Conservation (phyloP, 2,797 vertebrate species). For the Chelmon rostratus region DNA sequence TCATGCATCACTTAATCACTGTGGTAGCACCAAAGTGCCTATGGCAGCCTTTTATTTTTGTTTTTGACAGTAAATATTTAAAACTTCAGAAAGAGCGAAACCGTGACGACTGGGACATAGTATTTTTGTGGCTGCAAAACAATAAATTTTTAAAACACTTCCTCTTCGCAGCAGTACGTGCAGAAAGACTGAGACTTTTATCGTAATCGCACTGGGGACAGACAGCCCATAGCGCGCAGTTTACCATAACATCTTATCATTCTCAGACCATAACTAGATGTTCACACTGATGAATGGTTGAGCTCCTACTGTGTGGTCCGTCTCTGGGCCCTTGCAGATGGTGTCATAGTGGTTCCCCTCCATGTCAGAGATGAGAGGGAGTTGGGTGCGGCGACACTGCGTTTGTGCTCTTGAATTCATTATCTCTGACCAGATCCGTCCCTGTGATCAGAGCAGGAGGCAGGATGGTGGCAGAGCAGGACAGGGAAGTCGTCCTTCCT, state of each 20-base stretch:
- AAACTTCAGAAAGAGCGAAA: slow-evolving; percentile 24
- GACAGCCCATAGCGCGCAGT: slow-evolving; percentile 39
- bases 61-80: slow-evolving; percentile 38
- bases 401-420: slow-evolving; percentile 79
- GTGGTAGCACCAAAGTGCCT: slow-evolving; percentile 28
- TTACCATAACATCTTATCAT: slow-evolving; percentile 70
- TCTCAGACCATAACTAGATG: slow-evolving; percentile 76
- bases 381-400: slow-evolving; percentile 64
- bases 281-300: slow-evolving; percentile 74
- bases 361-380: slow-evolving; percentile 74
- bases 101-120: not conserved
- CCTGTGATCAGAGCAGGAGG: slow-evolving; percentile 72
- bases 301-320: slow-evolving; percentile 78
- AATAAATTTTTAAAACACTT: slow-evolving; percentile 24
- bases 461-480: slow-evolving; percentile 42
- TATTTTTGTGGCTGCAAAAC: slow-evolving; percentile 42
- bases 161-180: slow-evolving; percentile 28
- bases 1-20: slow-evolving; percentile 40
- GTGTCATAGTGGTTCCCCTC: slow-evolving; percentile 72
- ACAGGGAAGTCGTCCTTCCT: slow-evolving; percentile 53
- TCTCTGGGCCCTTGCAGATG: slow-evolving; percentile 59
- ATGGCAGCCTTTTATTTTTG: slow-evolving; percentile 13
- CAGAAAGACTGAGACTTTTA: slow-evolving; percentile 44
- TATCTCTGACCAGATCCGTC: slow-evolving; percentile 73
- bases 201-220: slow-evolving; percentile 40